phyloP scores from a whole-genome alignment of 2,888 invertebrate species.

The Watsonalla binaria region DNA sequence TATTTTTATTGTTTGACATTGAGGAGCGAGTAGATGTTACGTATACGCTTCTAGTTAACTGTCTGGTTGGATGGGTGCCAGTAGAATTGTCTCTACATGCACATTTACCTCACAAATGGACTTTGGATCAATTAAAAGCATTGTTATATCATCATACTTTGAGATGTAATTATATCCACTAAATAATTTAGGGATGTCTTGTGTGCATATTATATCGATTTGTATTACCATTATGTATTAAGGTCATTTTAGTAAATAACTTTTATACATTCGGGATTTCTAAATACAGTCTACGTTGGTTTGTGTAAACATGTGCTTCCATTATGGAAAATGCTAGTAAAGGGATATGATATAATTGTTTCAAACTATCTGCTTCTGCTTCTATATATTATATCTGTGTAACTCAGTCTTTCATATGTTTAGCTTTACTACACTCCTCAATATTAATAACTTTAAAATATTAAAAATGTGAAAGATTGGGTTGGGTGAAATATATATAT shows the following conservation, averaged over 20 bases:
- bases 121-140: conserved; percentile 1
- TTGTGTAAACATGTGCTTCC: conserved; percentile 7
- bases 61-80: conserved; percentile 47
- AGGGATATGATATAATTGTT: conserved; percentile 64
- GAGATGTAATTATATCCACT: no score
- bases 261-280: background rate
- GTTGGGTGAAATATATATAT: background rate
- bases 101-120: conserved; percentile 18
- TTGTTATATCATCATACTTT: background rate
- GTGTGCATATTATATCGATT: background rate
- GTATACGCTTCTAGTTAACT: conserved; percentile 11
- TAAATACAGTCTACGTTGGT: background rate
- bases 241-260: background rate
- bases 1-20: conserved; percentile 33
- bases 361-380: conserved; percentile 57
- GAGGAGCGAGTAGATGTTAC: conserved; percentile 26
- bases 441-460: no score
- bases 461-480: background rate
- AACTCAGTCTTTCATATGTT: background rate
- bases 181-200: background rate
- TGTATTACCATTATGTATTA: background rate
- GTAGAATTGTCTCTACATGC: conserved; percentile 30
- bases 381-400: conserved; percentile 6
- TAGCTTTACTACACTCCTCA: no score
- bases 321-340: conserved; percentile 52